These are phyloP conservation scores for Vidua macroura DNA, from an alignment of 2,113 vertebrate species.

Conservation along the genomic window DNA sequence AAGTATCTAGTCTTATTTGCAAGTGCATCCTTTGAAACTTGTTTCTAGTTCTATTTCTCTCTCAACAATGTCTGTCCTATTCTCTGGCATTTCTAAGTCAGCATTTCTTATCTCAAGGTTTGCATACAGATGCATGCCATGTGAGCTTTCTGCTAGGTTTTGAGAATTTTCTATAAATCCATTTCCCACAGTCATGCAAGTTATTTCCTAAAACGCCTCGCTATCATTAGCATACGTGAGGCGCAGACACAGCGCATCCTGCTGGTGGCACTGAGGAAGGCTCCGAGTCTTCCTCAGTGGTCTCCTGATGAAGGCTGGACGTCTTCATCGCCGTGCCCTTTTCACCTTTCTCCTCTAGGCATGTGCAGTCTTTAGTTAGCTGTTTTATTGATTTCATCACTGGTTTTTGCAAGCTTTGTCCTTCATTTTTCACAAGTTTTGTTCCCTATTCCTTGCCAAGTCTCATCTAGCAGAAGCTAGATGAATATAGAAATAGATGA, in stretches of 20 bases:
- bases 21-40: not conserved
- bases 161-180: not conserved
- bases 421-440: not conserved
- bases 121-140: not conserved
- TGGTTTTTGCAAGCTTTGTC: not conserved
- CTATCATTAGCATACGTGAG: not conserved
- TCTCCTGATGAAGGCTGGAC: not conserved
- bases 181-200: not conserved
- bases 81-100: not conserved
- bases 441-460: not conserved
- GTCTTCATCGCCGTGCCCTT: not conserved
- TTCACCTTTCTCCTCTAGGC: not conserved
- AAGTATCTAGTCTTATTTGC: not conserved
- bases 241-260: not conserved
- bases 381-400: not conserved
- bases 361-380: not conserved
- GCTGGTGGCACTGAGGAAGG: not conserved
- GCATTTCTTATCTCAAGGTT: not conserved
- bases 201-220: not conserved
- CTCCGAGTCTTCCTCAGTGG: fast-evolving
- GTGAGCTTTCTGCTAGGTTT: not conserved
- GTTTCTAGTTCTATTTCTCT: not conserved
- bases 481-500: too few relatives aligned
- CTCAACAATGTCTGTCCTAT: not conserved
- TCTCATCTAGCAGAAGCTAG: not conserved